A percentile compares a stretch with the other conserved stretches of the same genome.
phyloP scores from a whole-genome alignment of 2,113 vertebrate genomes.

The Sturnus vulgaris region DNA sequence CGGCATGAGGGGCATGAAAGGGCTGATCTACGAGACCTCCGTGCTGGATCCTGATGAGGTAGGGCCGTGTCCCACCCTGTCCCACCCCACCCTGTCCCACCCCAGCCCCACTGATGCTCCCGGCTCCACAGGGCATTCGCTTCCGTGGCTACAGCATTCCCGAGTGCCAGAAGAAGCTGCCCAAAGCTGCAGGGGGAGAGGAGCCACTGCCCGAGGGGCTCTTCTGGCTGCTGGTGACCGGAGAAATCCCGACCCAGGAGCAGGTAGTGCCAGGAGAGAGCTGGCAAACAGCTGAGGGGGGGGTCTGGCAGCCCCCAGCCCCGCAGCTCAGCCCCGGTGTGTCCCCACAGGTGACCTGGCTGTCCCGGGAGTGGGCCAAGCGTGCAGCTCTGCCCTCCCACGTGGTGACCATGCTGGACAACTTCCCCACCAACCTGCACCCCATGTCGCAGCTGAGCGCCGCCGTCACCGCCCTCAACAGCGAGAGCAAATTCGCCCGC shows the following conservation, averaged over 20 bases:
- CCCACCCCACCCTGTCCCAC: background rate
- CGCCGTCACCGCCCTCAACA: conserved; percentile 93
- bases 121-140: conserved; percentile 85
- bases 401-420: conserved; percentile 98
- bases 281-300: fast-evolving
- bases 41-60: conserved; percentile 97
- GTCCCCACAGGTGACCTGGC: conserved; percentile 82
- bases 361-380: conserved; percentile 95
- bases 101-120: fast-evolving
- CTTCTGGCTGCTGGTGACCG: conserved; percentile 95
- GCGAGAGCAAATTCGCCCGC: conserved; percentile 91
- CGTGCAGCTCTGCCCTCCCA: conserved; percentile 94
- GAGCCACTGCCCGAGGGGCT: conserved; percentile 94
- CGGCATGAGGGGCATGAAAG: conserved; percentile 98
- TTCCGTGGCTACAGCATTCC: conserved; percentile 96
- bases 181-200: conserved; percentile 87
- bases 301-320: background rate
- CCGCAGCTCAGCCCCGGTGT: fast-evolving
- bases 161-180: conserved; percentile 91
- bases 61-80: background rate
- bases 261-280: conserved; percentile 74
- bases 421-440: conserved; percentile 96
- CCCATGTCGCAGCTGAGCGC: conserved; percentile 98
- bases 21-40: conserved; percentile 93
- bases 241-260: conserved; percentile 88